phyloP scores from a whole-genome alignment of 1,140 invertebrate genomes.

The Oryzaephilus surinamensis region DNA sequence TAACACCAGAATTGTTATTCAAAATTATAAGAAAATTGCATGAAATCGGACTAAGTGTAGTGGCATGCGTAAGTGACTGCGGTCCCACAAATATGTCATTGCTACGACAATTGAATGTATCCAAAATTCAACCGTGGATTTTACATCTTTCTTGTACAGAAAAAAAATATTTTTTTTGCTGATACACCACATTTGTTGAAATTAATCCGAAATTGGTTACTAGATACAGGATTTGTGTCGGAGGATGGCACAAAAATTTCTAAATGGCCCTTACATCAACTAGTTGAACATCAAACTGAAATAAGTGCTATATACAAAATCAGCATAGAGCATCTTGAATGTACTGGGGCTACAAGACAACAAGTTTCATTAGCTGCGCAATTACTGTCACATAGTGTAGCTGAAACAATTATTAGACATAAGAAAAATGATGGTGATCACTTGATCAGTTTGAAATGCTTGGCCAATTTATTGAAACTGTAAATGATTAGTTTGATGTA shows the following conservation, averaged over 20 bases:
- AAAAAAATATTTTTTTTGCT: slow-evolving; percentile 8
- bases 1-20: no score
- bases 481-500: slow-evolving; percentile 8
- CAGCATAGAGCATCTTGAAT: background rate
- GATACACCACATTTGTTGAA: slow-evolving; percentile 10
- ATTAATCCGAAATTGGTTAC: slow-evolving; percentile 11
- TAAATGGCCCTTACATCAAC: background rate
- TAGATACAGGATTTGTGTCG: slow-evolving; percentile 11
- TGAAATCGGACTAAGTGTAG: no score
- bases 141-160: background rate
- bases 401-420: background rate
- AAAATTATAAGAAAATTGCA: no score
- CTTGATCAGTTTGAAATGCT: background rate
- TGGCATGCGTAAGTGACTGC: no score
- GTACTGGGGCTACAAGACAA: slow-evolving; percentile 5
- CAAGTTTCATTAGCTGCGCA: slow-evolving; percentile 7
- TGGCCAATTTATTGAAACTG: slow-evolving; percentile 1
- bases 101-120: no score
- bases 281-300: slow-evolving; percentile 1
- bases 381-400: slow-evolving; percentile 8
- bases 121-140: no score
- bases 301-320: slow-evolving; percentile 4
- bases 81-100: no score
- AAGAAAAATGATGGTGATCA: background rate
- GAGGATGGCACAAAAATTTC: background rate